phyloP scores from a whole-genome alignment of 1,140 invertebrate species.

The Platyscapa corneri region DNA sequence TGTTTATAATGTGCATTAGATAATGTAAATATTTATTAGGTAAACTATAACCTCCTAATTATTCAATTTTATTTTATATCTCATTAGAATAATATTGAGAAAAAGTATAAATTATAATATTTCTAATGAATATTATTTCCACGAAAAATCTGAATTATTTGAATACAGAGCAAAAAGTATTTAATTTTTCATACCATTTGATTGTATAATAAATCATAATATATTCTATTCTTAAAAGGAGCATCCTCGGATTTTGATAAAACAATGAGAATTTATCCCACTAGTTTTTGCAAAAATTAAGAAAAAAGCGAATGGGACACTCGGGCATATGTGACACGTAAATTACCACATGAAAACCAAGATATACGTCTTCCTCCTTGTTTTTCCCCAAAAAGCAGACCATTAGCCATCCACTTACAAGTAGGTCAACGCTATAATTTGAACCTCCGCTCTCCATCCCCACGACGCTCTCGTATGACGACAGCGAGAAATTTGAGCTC shows the following conservation, averaged over 20 bases:
- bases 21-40: too few species aligned
- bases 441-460: neutral
- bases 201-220: neutral
- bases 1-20: too few species aligned
- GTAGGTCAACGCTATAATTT: constrained; percentile 29
- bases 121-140: too few species aligned
- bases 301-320: neutral
- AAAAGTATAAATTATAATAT: too few species aligned
- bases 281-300: neutral
- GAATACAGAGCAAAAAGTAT: neutral
- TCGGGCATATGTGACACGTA: neutral
- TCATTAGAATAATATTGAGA: too few species aligned
- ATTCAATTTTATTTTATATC: too few species aligned
- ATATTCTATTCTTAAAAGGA: neutral
- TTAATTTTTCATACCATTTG: neutral
- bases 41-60: too few species aligned
- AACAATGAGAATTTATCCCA: neutral
- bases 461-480: neutral
- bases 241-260: neutral
- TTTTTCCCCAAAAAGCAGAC: neutral
- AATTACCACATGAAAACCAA: constrained; percentile 8
- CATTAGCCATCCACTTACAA: constrained; percentile 18
- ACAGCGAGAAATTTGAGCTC: constrained; percentile 15
- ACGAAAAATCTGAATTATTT: constrained; percentile 12
- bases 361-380: neutral